Conservation (phyloP, 1,140 invertebrate species). For the Mycetomoellerius zeteki region DNA sequence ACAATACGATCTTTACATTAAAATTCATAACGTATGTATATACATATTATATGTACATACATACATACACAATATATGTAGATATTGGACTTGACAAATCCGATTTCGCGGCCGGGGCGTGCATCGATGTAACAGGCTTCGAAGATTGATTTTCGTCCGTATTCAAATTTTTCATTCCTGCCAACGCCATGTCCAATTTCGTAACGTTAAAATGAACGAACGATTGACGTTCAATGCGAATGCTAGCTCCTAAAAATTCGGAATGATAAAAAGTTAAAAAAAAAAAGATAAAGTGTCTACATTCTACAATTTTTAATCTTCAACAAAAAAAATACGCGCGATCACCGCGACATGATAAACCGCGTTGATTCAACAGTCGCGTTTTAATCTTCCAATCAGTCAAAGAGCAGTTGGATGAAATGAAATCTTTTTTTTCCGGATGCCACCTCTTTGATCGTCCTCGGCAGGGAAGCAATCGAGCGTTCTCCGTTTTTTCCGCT, state of each 20-base stretch:
- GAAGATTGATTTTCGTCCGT: slow-evolving; percentile 54
- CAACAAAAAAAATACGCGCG: background rate
- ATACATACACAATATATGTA: background rate
- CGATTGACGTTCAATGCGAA: slow-evolving; percentile 55
- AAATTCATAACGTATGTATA: slow-evolving; percentile 43
- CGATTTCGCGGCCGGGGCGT: slow-evolving; percentile 38
- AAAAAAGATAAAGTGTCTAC: background rate
- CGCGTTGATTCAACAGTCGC: slow-evolving; percentile 8
- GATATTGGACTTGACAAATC: slow-evolving; percentile 61
- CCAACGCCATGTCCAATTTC: slow-evolving; percentile 49
- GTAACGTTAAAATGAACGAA: slow-evolving; percentile 60
- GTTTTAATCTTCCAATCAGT: slow-evolving; percentile 40
- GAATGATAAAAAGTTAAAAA: slow-evolving; percentile 16
- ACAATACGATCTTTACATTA: slow-evolving; percentile 45
- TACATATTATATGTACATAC: background rate
- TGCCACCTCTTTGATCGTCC: background rate
- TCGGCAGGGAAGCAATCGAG: slow-evolving; percentile 17
- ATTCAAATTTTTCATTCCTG: slow-evolving; percentile 63
- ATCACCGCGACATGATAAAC: slow-evolving; percentile 22
- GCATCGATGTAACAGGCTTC: slow-evolving; percentile 57
- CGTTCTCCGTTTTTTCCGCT: slow-evolving; percentile 10
- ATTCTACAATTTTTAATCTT: slow-evolving; percentile 29
- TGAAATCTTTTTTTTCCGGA: background rate
- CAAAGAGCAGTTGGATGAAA: slow-evolving; percentile 18
- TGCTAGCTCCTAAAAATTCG: slow-evolving; percentile 49